These are phyloP conservation scores for Notodonta ziczac DNA, from an alignment of 2,888 invertebrate species.

Conservation along the genomic window DNA sequence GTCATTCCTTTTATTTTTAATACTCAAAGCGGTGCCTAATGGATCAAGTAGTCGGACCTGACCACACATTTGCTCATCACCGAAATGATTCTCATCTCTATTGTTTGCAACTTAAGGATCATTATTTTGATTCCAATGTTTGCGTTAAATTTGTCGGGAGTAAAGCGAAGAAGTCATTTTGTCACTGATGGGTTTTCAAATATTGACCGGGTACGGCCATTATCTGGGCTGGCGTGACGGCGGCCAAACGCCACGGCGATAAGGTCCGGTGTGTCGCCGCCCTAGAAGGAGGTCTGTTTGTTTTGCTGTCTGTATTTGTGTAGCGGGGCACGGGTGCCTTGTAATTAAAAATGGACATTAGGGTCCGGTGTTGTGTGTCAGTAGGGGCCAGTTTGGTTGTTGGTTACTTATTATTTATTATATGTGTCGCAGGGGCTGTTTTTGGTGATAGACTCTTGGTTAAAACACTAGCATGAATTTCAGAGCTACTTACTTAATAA, in stretches of 20 bases:
- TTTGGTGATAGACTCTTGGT: too few species aligned
- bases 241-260: slow-evolving; percentile 63
- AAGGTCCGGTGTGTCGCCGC: slow-evolving; percentile 58
- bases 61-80: slow-evolving; percentile 17
- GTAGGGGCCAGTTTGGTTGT: slow-evolving; percentile 12
- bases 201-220: slow-evolving; percentile 76
- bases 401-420: not conserved
- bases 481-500: too few species aligned
- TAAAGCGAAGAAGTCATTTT: slow-evolving; percentile 78
- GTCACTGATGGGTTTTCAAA: slow-evolving; percentile 80
- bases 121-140: slow-evolving; percentile 19
- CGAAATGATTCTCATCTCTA: slow-evolving; percentile 40
- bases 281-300: slow-evolving; percentile 64
- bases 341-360: slow-evolving; percentile 64
- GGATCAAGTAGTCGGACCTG: slow-evolving; percentile 60
- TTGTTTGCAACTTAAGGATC: slow-evolving; percentile 25
- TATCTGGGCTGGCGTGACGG: slow-evolving; percentile 72
- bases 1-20: slow-evolving; percentile 63
- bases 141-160: slow-evolving; percentile 50
- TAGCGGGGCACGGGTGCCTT: slow-evolving; percentile 61
- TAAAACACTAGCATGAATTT: too few species aligned
- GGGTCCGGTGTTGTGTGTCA: slow-evolving; percentile 19
- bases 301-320: slow-evolving; percentile 68
- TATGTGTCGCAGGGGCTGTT: too few species aligned
- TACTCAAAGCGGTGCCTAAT: slow-evolving; percentile 63